These are phyloP conservation scores for Mycalesis mineus DNA, from an alignment of 2,888 invertebrate species.

Conservation along the genomic window DNA sequence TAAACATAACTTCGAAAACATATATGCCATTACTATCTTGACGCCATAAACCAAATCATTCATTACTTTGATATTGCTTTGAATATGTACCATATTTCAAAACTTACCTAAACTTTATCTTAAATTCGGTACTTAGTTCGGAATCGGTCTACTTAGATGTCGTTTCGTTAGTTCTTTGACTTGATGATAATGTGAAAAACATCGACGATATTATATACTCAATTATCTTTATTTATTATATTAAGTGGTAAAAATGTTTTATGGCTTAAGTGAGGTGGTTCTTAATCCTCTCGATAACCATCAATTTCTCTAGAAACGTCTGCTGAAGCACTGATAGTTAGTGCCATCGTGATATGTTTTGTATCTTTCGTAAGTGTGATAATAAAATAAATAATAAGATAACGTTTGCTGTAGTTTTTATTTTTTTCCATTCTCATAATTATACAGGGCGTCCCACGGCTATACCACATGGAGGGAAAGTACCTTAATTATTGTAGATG, in stretches of 20 bases:
- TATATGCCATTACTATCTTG: background rate
- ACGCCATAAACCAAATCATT: slow-evolving; percentile 4
- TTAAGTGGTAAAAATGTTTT: slow-evolving; percentile 34
- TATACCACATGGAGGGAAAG: no score
- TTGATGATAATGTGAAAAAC: background rate
- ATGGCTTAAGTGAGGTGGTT: slow-evolving; percentile 30
- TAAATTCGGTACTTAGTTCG: slow-evolving; percentile 3
- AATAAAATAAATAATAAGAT: slow-evolving; percentile 71
- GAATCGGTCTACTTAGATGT: no score
- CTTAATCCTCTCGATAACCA: slow-evolving; percentile 34
- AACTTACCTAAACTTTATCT: background rate
- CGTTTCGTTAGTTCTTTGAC: background rate
- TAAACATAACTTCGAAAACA: background rate
- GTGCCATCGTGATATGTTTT: slow-evolving; percentile 78
- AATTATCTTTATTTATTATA: slow-evolving; percentile 42
- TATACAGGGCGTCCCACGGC: no score
- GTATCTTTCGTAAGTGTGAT: slow-evolving; percentile 77
- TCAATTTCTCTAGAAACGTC: slow-evolving; percentile 47
- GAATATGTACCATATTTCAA: background rate
- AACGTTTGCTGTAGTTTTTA: slow-evolving; percentile 40
- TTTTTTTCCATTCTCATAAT: slow-evolving; percentile 22
- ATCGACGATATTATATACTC: slow-evolving; percentile 29
- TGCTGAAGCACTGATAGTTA: slow-evolving; percentile 73
- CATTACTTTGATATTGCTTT: background rate
- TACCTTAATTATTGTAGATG: no score